phyloP scores from a whole-genome alignment of 2,888 invertebrate species.

The Tubulanus polymorphus region DNA sequence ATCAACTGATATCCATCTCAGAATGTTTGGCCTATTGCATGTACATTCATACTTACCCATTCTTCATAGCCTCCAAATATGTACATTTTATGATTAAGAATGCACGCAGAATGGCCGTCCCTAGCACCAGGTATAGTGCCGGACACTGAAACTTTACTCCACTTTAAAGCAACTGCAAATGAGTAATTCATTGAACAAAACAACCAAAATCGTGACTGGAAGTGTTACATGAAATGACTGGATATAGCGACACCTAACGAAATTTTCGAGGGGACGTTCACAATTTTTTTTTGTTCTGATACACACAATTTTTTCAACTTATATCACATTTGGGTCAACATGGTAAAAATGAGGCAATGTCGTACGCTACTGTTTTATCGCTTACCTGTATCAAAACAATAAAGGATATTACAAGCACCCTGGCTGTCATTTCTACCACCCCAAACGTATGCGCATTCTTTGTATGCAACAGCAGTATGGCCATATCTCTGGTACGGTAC shows the following conservation, averaged over 20 bases:
- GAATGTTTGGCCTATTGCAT: no score
- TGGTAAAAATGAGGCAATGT: no score
- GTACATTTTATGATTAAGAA: constrained; percentile 75
- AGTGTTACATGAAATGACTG: no score
- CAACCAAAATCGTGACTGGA: no score
- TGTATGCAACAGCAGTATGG: constrained; percentile 81
- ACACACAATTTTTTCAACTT: no score
- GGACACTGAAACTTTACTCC: constrained; percentile 49
- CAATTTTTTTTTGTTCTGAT: no score
- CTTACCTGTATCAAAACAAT: constrained; percentile 72
- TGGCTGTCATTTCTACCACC: constrained; percentile 82
- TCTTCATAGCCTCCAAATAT: constrained; percentile 91
- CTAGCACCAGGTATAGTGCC: constrained; percentile 75
- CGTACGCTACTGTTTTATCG: no score
- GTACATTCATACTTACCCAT: constrained; percentile 52
- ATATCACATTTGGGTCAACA: no score
- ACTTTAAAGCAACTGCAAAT: constrained; percentile 43
- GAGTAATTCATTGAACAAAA: no score
- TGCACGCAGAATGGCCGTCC: constrained; percentile 87
- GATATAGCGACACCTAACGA: no score
- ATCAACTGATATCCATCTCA: no score
- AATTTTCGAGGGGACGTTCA: no score
- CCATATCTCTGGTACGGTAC: constrained; percentile 74
- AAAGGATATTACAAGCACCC: constrained; percentile 74
- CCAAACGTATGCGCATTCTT: constrained; percentile 77